phyloP scores from a whole-genome alignment of 2,797 vertebrate species.

The Nasua narica region DNA sequence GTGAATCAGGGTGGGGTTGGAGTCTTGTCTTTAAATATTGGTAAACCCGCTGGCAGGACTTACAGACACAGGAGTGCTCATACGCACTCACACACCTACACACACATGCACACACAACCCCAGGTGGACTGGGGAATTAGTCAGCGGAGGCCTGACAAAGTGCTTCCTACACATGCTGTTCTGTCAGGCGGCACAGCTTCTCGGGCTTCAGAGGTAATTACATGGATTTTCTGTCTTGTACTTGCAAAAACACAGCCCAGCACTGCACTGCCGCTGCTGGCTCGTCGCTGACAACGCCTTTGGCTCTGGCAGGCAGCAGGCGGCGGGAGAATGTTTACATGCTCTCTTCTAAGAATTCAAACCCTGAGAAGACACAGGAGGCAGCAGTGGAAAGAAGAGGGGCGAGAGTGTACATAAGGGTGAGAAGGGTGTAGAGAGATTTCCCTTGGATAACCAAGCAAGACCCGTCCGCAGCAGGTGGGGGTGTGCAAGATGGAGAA shows the following conservation, averaged over 20 bases:
- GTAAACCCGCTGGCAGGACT: conserved; percentile 50
- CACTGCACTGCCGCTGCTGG: conserved; percentile 90
- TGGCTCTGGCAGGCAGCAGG: conserved; percentile 87
- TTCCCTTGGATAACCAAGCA: background rate
- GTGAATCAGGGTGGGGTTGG: background rate
- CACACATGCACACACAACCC: conserved; percentile 34
- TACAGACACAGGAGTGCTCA: background rate
- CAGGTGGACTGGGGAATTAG: conserved; percentile 84
- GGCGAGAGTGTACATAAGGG: background rate
- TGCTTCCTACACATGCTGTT: conserved; percentile 92
- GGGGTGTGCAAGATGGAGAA: background rate
- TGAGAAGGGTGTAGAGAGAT: background rate
- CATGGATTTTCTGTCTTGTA: conserved; percentile 99
- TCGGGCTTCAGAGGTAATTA: conserved; percentile 99
- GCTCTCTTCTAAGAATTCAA: conserved; percentile 81
- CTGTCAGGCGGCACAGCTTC: conserved; percentile 94
- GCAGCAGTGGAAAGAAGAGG: conserved; percentile 23
- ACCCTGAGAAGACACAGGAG: conserved; percentile 67
- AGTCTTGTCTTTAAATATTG: conserved; percentile 62
- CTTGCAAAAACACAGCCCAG: conserved; percentile 97
- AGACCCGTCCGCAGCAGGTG: background rate
- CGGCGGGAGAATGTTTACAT: conserved; percentile 83
- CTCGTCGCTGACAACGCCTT: conserved; percentile 90
- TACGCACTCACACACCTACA: background rate
- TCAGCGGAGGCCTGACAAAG: conserved; percentile 90